Evolutionary conservation across 2,113 vertebrate genomes (phyloP).

Genomic region (Myrmecophaga tridactyla): DNA sequence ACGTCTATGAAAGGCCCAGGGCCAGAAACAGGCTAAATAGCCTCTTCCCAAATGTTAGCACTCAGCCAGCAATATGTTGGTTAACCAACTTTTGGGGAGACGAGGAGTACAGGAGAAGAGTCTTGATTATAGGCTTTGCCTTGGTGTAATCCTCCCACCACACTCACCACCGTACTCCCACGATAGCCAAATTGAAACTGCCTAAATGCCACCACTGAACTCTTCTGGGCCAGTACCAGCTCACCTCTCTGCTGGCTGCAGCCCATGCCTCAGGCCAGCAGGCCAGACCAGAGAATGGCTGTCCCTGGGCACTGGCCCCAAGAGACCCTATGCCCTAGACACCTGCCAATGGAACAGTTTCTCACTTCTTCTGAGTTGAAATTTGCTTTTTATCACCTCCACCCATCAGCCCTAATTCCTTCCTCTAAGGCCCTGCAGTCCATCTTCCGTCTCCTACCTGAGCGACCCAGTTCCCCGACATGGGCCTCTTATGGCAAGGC

Average conservation of each 20-base stretch:
- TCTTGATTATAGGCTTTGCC: background rate
- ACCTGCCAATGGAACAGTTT: background rate
- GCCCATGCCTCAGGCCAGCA: background rate
- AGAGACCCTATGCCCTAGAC: background rate
- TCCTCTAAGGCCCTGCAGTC: background rate
- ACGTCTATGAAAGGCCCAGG: background rate
- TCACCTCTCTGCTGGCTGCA: background rate
- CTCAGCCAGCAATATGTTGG: background rate
- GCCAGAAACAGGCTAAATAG: background rate
- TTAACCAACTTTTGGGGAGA: background rate
- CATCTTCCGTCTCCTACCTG: background rate
- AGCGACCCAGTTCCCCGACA: background rate
- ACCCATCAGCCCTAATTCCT: too few species aligned
- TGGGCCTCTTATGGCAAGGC: background rate
- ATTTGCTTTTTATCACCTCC: background rate
- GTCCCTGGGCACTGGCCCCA: background rate
- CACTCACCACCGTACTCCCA: too few species aligned
- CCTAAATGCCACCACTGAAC: background rate
- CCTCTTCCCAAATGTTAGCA: background rate
- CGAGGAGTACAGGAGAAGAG: fast-evolving
- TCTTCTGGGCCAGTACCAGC: background rate
- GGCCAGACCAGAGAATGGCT: too few species aligned
- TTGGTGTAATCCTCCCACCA: background rate
- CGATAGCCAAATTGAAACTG: fast-evolving
- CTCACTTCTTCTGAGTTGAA: background rate